phyloP scores from a whole-genome alignment of 1,140 invertebrate genomes.

The Conus ventricosus region DNA sequence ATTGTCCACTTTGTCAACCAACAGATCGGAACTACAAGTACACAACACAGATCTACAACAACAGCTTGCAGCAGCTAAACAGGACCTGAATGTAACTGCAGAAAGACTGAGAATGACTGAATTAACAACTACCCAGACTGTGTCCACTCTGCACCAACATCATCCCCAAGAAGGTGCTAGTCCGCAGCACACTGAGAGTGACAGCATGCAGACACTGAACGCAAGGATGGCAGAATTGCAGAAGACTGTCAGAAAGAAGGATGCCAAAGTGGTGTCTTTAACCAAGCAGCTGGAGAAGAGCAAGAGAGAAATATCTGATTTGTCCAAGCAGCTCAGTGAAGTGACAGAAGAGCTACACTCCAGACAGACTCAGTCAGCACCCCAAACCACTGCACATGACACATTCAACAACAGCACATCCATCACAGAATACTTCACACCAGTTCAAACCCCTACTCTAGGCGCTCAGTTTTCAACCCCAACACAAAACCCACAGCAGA shows the following conservation, averaged over 20 bases:
- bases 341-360: constrained; percentile 15
- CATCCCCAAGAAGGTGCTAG: background rate
- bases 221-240: constrained; percentile 45
- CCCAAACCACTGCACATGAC: background rate
- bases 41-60: constrained; percentile 26
- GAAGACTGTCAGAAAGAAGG: constrained; percentile 49
- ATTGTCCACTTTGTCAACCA: background rate
- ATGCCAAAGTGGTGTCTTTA: constrained; percentile 43
- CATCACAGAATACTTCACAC: constrained; percentile 28
- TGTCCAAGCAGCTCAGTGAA: constrained; percentile 33
- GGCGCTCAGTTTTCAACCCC: constrained; percentile 9
- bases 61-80: constrained; percentile 8
- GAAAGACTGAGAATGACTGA: constrained; percentile 23
- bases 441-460: background rate
- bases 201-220: background rate
- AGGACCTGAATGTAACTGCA: background rate
- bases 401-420: background rate
- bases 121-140: background rate
- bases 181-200: background rate
- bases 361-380: background rate
- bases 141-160: background rate
- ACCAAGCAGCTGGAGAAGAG: constrained; percentile 41
- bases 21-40: constrained; percentile 3
- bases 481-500: background rate
- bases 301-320: background rate